phyloP scores from a whole-genome alignment of 2,888 invertebrate species.

The Peribatodes rhomboidaria region DNA sequence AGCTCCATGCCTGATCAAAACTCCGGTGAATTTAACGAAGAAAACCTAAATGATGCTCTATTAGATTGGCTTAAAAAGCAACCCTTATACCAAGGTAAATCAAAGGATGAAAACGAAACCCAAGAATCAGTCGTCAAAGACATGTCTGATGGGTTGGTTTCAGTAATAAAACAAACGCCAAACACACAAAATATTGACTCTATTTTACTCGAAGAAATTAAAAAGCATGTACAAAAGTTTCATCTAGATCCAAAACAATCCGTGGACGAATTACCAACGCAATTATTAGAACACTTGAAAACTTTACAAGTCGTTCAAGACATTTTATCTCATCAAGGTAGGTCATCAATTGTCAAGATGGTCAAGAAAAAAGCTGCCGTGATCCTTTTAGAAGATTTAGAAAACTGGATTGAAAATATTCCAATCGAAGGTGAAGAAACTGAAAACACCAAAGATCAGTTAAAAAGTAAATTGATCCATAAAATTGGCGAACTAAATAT shows the following conservation, averaged over 20 bases:
- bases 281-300: conserved; percentile 49
- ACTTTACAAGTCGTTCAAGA: conserved; percentile 47
- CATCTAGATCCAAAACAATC: conserved; percentile 41
- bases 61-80: conserved; percentile 50
- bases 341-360: conserved; percentile 8
- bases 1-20: neutral
- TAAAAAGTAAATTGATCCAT: conserved; percentile 54
- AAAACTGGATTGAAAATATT: conserved; percentile 56
- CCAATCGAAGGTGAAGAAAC: conserved; percentile 49
- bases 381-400: conserved; percentile 53
- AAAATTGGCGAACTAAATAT: conserved; percentile 64
- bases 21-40: conserved; percentile 34
- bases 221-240: conserved; percentile 46
- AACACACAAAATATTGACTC: conserved; percentile 35
- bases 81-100: conserved; percentile 43
- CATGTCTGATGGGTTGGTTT: conserved; percentile 43
- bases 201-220: conserved; percentile 45
- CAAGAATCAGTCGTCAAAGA: conserved; percentile 44
- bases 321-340: conserved; percentile 33
- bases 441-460: conserved; percentile 54
- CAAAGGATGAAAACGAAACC: conserved; percentile 36
- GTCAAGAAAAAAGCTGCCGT: conserved; percentile 48
- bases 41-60: conserved; percentile 50
- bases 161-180: conserved; percentile 36
- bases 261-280: conserved; percentile 36